phyloP scores from a whole-genome alignment of 1,140 invertebrate species.

The Caenorhabditis brenneri region DNA sequence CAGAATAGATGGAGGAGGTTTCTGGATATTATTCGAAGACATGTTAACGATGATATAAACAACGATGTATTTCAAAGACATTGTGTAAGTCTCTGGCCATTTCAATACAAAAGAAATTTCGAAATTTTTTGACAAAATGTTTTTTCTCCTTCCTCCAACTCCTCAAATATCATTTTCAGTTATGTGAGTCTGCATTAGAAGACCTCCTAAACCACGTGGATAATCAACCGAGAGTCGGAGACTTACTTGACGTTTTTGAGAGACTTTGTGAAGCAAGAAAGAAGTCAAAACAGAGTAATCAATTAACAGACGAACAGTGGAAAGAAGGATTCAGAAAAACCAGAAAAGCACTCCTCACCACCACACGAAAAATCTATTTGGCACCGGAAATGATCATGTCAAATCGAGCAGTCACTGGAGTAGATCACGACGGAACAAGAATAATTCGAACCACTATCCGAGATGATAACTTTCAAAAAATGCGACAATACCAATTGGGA shows the following conservation, averaged over 20 bases:
- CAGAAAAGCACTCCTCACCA: background rate
- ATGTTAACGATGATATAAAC: background rate
- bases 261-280: background rate
- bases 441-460: background rate
- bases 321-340: background rate
- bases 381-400: background rate
- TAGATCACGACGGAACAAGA: background rate
- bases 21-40: background rate
- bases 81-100: background rate
- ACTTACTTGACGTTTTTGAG: background rate
- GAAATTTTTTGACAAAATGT: background rate
- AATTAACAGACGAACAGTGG: background rate
- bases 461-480: background rate
- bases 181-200: background rate
- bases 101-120: background rate
- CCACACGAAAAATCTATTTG: background rate
- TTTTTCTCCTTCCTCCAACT: background rate
- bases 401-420: background rate
- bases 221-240: background rate
- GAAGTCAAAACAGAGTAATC: background rate
- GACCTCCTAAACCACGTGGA: background rate
- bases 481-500: background rate
- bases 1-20: background rate
- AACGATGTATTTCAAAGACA: background rate
- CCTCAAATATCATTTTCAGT: background rate